Evolutionary conservation across 2,888 invertebrate species (phyloP).

Genomic region (Cheilosia impressa): DNA sequence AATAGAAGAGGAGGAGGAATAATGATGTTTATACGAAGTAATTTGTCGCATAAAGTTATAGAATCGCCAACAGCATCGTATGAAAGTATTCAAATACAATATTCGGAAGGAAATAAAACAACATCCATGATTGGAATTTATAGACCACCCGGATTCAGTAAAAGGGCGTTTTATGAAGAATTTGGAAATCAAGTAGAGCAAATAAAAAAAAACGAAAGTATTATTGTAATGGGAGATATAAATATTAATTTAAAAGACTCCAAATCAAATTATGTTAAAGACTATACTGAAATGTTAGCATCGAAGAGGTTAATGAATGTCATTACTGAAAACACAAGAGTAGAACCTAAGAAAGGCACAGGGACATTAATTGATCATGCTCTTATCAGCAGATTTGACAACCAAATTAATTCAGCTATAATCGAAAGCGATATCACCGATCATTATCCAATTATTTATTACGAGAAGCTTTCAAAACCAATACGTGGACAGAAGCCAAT

Average conservation of each 20-base stretch:
- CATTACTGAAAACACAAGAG: conserved; percentile 1
- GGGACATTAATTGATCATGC: neutral
- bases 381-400: neutral
- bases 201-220: neutral
- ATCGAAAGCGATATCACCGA: conserved; percentile 3
- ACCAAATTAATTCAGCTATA: neutral
- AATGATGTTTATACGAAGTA: too few species aligned
- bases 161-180: conserved; percentile 7
- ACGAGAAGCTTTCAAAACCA: too few species aligned
- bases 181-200: neutral
- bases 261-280: neutral
- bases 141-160: conserved; percentile 4
- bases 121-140: neutral
- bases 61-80: neutral
- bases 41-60: too few species aligned
- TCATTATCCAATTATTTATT: neutral
- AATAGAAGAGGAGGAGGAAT: conserved; percentile 2
- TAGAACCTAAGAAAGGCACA: neutral
- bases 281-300: conserved; percentile 9
- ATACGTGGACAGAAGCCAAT: neutral
- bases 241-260: too few species aligned
- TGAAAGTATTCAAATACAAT: conserved; percentile 1
- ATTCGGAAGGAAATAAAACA: neutral
- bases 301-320: neutral
- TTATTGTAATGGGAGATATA: neutral